phyloP scores from a whole-genome alignment of 2,888 invertebrate species.

The Drosophila niveifrons region DNA sequence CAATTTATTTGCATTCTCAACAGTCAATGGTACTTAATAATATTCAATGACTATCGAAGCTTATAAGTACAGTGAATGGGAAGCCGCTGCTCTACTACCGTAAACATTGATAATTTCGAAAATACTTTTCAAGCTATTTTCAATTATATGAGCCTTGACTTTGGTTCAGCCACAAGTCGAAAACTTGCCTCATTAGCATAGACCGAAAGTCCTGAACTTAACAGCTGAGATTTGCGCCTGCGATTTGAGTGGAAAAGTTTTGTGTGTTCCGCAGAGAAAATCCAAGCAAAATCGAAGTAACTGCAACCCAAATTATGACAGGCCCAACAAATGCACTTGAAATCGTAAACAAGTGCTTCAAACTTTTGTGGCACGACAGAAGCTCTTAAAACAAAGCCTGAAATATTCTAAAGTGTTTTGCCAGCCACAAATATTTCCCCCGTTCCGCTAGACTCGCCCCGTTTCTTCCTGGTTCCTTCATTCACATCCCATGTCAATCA shows the following conservation, averaged over 20 bases:
- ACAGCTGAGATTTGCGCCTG: slow-evolving; percentile 68
- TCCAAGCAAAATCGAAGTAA: slow-evolving; percentile 38
- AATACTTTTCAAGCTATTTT: slow-evolving; percentile 52
- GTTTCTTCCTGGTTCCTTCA: background rate
- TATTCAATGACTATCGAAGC: background rate
- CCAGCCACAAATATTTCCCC: slow-evolving; percentile 19
- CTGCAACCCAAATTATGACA: slow-evolving; percentile 68
- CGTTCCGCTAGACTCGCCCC: background rate
- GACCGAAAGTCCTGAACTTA: slow-evolving; percentile 52
- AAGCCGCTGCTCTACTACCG: slow-evolving; percentile 10
- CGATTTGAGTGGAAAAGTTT: slow-evolving; percentile 72
- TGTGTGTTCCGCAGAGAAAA: slow-evolving; percentile 11
- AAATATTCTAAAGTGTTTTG: slow-evolving; percentile 34
- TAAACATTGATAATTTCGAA: slow-evolving; percentile 41
- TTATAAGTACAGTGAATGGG: too few species aligned
- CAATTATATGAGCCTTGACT: slow-evolving; percentile 55
- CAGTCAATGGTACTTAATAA: slow-evolving; percentile 2
- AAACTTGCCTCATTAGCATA: slow-evolving; percentile 79
- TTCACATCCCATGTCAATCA: background rate
- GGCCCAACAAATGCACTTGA: slow-evolving; percentile 71
- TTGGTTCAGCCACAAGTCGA: slow-evolving; percentile 5
- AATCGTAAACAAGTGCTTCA: slow-evolving; percentile 76
- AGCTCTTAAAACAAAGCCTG: slow-evolving; percentile 63
- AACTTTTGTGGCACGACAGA: slow-evolving; percentile 65
- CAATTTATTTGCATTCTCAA: background rate